Percentiles rank a stretch among this genome's conserved stretches.
Conservation (phyloP, 1,140 invertebrate species). For the Anadara kagoshimensis region DNA sequence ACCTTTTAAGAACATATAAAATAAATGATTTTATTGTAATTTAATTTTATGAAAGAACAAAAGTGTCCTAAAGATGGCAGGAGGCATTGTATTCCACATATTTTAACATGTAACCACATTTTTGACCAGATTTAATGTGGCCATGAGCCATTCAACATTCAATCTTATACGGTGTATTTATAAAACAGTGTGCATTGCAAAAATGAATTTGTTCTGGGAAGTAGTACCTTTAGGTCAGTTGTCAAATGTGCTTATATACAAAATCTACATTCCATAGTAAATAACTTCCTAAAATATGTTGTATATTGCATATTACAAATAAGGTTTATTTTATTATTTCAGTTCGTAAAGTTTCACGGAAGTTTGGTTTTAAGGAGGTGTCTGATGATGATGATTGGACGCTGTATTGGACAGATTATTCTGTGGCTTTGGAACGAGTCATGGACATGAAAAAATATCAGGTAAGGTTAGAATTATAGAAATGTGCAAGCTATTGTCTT, state of each 20-base stretch:
- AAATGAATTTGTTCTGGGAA: background rate
- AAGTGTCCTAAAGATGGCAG: too few relatives aligned
- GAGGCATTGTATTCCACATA: too few relatives aligned
- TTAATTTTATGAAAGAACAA: too few relatives aligned
- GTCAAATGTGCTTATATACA: background rate
- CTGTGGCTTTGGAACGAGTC: constrained; percentile 86
- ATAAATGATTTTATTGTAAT: too few relatives aligned
- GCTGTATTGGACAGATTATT: constrained; percentile 90
- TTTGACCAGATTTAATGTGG: too few relatives aligned
- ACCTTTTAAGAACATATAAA: too few relatives aligned
- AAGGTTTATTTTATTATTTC: constrained; percentile 32
- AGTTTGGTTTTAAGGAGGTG: constrained; percentile 87
- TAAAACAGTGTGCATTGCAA: background rate
- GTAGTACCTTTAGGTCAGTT: background rate
- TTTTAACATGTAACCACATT: too few relatives aligned
- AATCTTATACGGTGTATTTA: background rate
- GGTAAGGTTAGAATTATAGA: constrained; percentile 56
- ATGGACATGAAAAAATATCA: constrained; percentile 92
- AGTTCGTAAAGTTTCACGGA: constrained; percentile 78
- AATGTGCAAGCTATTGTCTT: too few relatives aligned
- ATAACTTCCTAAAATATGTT: too few relatives aligned
- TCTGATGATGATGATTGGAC: constrained; percentile 89
- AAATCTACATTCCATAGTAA: too few relatives aligned
- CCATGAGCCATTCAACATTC: too few relatives aligned
- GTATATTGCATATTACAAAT: background rate